Base-by-base conservation (phyloP, 2,797 vertebrate genomes). In the Paedocypris micromegethes region DNA sequence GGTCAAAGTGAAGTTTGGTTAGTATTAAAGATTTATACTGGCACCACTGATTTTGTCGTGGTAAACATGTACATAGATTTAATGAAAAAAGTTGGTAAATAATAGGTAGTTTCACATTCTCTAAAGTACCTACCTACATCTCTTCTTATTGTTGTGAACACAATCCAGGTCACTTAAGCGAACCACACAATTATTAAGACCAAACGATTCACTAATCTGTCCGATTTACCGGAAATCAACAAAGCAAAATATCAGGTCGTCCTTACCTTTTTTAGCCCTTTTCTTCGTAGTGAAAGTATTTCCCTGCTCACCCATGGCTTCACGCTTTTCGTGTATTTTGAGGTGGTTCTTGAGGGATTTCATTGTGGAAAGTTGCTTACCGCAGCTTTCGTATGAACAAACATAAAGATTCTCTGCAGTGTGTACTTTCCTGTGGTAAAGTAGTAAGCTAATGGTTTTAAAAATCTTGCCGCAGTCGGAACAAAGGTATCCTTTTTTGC, bases 371-470 rank as follows among this genome's bases (percentile, higher is more conserved):
- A 92, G 93, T 57, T 87, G 87, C 75, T 86, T 89, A 66, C 87
- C 89, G 64, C 90, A 92, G 6, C 89, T 86, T 55, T 82, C 89
- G 46, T 72, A 51, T 39, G 64, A 39, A 81, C 85, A 88, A 53
- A 88, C 77, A 48, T 90, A 92, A 0, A 91, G 92, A 70, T 80
- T 87, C 69, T 92, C 91, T 40, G 89, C 90, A 0, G 89, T 91
- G 82, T 93, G 91, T 2, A 83, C 85, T 38, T 90, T 90, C n/a
- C 80, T 80, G 77, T 93, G 91, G 70, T 91, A 91, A 74, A 87
- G 89, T 0, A 93, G 79, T 75, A 91, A 72, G 0, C 90, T 91
- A 61, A 91, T 77, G 0, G 90, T 91, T 85, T 91, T 92, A 74
- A 86, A 92, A 3, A 80, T 66, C 77, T 91, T 93, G 39, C 85